Evolutionary conservation across 2,888 invertebrate genomes (phyloP).

Genomic region (Myopa tessellatipennis): DNA sequence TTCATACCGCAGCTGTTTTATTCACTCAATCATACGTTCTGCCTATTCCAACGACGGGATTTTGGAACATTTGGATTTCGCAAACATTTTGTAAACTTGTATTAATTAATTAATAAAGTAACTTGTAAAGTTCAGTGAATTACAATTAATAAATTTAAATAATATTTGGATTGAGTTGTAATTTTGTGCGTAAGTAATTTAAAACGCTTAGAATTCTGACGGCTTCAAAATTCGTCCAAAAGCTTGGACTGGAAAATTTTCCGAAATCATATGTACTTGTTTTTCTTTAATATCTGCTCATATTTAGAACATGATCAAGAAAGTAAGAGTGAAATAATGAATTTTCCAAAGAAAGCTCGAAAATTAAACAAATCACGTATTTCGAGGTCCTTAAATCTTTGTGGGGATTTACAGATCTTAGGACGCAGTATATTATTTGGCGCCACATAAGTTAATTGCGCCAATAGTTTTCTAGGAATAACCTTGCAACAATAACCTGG

Average conservation of each 20-base stretch:
- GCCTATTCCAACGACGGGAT: not conserved
- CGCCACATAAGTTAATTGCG: no score
- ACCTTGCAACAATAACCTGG: no score
- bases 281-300: no score
- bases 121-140: not conserved
- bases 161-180: not conserved
- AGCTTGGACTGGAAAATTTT: not conserved
- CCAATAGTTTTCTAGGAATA: not conserved
- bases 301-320: no score
- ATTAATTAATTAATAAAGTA: not conserved
- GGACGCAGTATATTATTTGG: no score
- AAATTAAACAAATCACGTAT: no score
- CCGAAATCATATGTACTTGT: not conserved
- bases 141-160: not conserved
- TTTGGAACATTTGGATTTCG: not conserved
- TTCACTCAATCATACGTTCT: conserved; percentile 15
- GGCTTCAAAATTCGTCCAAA: not conserved
- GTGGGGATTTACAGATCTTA: no score
- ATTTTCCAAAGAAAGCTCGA: no score
- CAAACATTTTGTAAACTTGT: not conserved
- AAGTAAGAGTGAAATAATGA: no score
- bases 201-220: no score
- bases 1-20: conserved; percentile 24
- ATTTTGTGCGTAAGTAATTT: not conserved
- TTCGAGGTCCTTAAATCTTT: no score